Evolutionary conservation across 2,888 invertebrate species (phyloP).

Genomic region (Rhingia campestris): DNA sequence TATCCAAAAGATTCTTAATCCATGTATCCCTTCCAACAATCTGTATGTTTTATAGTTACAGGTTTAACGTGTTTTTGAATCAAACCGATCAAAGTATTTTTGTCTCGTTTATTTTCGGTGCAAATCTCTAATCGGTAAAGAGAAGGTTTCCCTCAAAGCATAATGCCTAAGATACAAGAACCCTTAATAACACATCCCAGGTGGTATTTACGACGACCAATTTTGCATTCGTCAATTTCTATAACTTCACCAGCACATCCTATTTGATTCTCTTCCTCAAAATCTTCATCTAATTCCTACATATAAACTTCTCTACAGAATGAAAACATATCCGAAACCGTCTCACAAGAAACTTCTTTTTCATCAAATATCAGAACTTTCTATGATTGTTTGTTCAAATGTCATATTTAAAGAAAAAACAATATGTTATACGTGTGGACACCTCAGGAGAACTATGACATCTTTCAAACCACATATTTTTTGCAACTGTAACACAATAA

Average conservation of each 20-base stretch:
- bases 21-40: neutral
- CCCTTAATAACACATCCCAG: conserved; percentile 7
- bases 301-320: conserved; percentile 1
- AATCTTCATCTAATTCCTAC: neutral
- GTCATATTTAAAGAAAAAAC: conserved; percentile 4
- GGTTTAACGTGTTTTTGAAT: neutral
- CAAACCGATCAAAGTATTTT: neutral
- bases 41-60: neutral
- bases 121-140: conserved; percentile 10
- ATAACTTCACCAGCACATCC: conserved; percentile 17
- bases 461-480: neutral
- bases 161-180: conserved; percentile 16
- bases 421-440: conserved; percentile 11
- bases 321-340: conserved; percentile 15
- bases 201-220: neutral
- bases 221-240: conserved; percentile 12
- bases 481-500: neutral
- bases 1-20: neutral
- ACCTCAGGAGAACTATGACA: conserved; percentile 8
- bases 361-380: conserved; percentile 12
- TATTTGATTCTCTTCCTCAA: conserved; percentile 20
- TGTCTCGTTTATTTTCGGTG: neutral
- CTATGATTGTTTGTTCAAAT: too few species aligned
- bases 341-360: conserved; percentile 19
- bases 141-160: conserved; percentile 1